Evolutionary conservation across 2,888 invertebrate genomes (phyloP), one percentile per base, ranked within the genome.

Genomic region (Cheilosia soror): DNA sequence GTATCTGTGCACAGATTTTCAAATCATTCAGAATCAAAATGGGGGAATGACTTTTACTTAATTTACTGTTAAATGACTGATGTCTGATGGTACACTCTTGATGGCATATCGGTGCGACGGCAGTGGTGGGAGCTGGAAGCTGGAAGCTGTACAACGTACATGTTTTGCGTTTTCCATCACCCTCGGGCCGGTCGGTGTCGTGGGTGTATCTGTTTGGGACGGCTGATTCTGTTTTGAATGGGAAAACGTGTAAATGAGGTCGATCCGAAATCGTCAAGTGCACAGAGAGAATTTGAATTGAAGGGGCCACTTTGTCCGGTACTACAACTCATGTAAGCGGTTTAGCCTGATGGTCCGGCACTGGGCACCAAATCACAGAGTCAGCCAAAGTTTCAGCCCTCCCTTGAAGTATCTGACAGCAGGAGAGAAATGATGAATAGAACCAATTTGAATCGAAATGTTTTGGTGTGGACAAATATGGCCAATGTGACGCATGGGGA

Each of bases 51-150:
- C 62, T 25, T 76, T 84, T 55, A 71, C 75, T 79, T 79, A 84
- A 84, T 79, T 84, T 79, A 84, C 79, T 84, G 79, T 69, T 84
- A 79, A 84, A 75, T 73, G 65, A 84, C 71, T 82, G 72, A 71
- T 77, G 71, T 9, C 29, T 47, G 55, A 29, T 42, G n/a, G 25
- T 33, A 25, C 0, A 9, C 37, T 37, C 37, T 37, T 37, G 37
- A 11, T 11, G 37, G 4, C 11, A 11, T n/a, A n/a, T 9, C 37
- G 11, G 11, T 11, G 37, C 33, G 33, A 29, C 29, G 4, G 11
- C 15, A 29, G 33, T 29, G 4, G 2, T 7, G 11, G 51, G 9
- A 7, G 25, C 25, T 42, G 42, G 42, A 11, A 13, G 37, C 7
- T 66, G 11, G 40, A 2, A 7, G 7, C 4, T 5, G n/a, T 37